Percentiles rank a stretch among this genome's conserved stretches.
Evolutionary conservation across 37 sponge, comb jelly and placozoan genomes (phyloP).

Genomic region (Ephydatia muelleri): DNA sequence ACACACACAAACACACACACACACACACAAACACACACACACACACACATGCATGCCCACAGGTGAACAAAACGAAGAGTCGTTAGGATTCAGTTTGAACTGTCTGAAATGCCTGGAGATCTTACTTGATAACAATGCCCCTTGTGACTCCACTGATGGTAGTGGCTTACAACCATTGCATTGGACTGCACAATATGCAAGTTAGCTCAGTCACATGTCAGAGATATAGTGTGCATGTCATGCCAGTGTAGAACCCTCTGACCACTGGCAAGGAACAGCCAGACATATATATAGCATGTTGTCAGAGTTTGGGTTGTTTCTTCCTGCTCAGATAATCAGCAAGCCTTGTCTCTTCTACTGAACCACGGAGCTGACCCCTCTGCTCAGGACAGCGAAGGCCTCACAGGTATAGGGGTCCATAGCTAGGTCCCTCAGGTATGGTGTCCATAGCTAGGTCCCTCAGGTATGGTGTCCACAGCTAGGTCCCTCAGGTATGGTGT

Average conservation of each 20-base stretch:
- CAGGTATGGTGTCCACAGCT: too few species aligned
- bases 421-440: too few species aligned
- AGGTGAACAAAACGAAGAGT: conserved; percentile 28
- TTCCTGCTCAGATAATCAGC: conserved; percentile 68
- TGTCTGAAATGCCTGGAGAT: conserved; percentile 41
- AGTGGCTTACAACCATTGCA: conserved; percentile 66
- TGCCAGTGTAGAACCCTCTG: neutral
- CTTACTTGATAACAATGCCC: conserved; percentile 55
- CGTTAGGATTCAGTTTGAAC: neutral
- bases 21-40: too few species aligned
- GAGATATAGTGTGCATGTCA: neutral
- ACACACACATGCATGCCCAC: neutral
- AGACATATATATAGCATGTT: too few species aligned
- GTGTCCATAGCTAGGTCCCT: too few species aligned
- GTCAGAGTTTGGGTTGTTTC: too few species aligned
- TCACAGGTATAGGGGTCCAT: conserved; percentile 51
- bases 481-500: too few species aligned
- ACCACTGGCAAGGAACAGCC: too few species aligned
- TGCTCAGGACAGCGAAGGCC: conserved; percentile 41
- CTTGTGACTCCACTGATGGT: conserved; percentile 36
- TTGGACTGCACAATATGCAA: conserved; percentile 59
- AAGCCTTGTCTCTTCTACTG: conserved; percentile 45
- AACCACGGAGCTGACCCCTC: conserved; percentile 66
- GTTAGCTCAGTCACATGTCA: conserved; percentile 52
- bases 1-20: too few species aligned